phyloP scores from a whole-genome alignment of 1,140 invertebrate genomes.

The Pseudomyrmex cubaensis region DNA sequence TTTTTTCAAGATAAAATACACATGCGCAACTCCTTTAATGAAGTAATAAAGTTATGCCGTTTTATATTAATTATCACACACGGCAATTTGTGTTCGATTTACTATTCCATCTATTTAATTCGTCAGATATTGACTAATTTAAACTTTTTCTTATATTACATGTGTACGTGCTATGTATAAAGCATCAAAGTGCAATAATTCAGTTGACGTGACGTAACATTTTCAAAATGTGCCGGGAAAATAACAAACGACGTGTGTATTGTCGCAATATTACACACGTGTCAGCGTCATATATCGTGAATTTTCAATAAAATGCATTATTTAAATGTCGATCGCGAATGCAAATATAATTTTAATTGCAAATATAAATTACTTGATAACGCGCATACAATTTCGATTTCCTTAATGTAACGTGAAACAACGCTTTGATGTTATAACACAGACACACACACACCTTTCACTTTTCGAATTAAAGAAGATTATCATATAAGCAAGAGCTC shows the following conservation, averaged over 20 bases:
- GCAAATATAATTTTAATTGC: neutral
- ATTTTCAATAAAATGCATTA: slow-evolving; percentile 25
- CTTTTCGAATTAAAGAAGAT: no score
- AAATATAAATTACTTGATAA: neutral
- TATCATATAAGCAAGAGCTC: no score
- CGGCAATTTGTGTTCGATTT: slow-evolving; percentile 5
- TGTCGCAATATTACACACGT: neutral
- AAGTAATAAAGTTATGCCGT: neutral
- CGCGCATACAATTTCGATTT: neutral
- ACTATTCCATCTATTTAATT: slow-evolving; percentile 19
- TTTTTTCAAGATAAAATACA: no score
- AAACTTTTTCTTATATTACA: neutral
- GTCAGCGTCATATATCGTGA: neutral
- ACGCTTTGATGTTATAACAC: neutral
- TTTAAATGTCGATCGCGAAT: slow-evolving; percentile 14
- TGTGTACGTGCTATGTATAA: neutral
- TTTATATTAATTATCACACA: neutral
- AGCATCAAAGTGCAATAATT: neutral
- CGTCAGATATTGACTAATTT: slow-evolving; percentile 2
- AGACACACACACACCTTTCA: no score
- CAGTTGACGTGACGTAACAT: neutral
- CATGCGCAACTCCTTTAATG: no score
- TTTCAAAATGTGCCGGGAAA: slow-evolving; percentile 8
- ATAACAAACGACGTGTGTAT: slow-evolving; percentile 8
- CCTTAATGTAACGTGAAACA: slow-evolving; percentile 19